Percentiles rank a stretch among this genome's conserved stretches.
Conservation (phyloP, 2,113 vertebrate genomes). For the Struthidea cinerea region DNA sequence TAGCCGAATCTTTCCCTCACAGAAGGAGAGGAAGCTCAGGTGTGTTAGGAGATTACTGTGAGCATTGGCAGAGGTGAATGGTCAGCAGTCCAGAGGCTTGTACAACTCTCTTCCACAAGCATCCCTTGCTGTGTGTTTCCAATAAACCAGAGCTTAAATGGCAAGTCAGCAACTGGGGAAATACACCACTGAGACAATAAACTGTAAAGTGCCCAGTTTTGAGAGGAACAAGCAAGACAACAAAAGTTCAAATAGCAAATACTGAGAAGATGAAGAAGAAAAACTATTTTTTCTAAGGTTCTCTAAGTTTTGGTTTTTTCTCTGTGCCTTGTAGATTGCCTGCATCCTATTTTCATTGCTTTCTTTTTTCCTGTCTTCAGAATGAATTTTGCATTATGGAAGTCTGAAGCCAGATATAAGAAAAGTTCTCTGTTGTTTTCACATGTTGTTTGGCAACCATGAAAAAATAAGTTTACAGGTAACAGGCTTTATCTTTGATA, state of each 20-base stretch:
- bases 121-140: neutral
- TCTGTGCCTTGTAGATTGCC: no score
- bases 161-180: neutral
- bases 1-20: rapidly evolving
- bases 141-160: neutral
- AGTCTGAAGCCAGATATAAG: neutral
- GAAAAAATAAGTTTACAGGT: neutral
- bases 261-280: neutral
- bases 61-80: neutral
- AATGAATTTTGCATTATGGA: neutral
- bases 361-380: neutral
- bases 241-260: neutral
- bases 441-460: neutral
- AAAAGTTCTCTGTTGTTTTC: neutral
- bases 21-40: neutral
- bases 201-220: neutral
- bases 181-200: neutral
- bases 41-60: neutral
- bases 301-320: neutral
- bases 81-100: neutral
- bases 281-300: neutral
- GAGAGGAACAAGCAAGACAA: neutral
- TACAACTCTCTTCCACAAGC: neutral
- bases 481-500: neutral
- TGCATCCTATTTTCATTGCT: neutral